Conservation (phyloP, 1,140 invertebrate genomes). For the Drosophila santomea region DNA sequence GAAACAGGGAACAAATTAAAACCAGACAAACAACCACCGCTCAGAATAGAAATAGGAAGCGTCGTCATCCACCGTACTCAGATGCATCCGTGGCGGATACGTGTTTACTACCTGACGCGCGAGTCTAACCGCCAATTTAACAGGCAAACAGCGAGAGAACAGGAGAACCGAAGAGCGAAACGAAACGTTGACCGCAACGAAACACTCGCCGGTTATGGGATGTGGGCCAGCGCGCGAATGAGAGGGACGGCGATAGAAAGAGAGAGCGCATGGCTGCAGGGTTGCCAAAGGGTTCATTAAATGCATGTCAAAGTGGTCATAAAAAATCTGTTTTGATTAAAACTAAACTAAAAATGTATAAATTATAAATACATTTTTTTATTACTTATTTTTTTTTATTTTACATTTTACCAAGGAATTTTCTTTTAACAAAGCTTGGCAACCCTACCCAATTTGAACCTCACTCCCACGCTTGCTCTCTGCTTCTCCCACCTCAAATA, state of each 20-base stretch:
- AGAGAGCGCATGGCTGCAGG: constrained; percentile 17
- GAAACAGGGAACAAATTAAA: constrained; percentile 23
- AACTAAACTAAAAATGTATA: not conserved
- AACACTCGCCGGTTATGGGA: constrained; percentile 25
- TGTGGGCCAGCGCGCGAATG: constrained; percentile 35
- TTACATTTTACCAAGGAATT: not conserved
- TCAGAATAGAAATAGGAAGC: constrained; percentile 42
- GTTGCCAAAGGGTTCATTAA: constrained; percentile 19
- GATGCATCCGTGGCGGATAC: constrained; percentile 31
- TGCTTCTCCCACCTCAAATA: constrained; percentile 4
- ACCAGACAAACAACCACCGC: constrained; percentile 44
- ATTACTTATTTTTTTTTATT: too few relatives aligned
- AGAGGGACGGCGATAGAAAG: constrained; percentile 10
- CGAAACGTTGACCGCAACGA: constrained; percentile 37
- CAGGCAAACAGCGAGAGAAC: constrained; percentile 76
- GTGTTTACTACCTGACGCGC: constrained; percentile 72
- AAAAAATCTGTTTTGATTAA: not conserved
- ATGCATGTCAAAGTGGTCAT: not conserved
- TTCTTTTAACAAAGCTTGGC: not conserved
- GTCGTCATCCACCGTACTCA: constrained; percentile 11
- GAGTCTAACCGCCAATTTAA: constrained; percentile 84
- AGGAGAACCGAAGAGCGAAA: constrained; percentile 45
- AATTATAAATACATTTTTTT: too few relatives aligned
- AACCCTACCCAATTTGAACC: not conserved
- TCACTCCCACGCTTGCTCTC: not conserved